phyloP scores from a whole-genome alignment of 35 echinoderm and acorn worm genomes.

The Apostichopus japonicus region DNA sequence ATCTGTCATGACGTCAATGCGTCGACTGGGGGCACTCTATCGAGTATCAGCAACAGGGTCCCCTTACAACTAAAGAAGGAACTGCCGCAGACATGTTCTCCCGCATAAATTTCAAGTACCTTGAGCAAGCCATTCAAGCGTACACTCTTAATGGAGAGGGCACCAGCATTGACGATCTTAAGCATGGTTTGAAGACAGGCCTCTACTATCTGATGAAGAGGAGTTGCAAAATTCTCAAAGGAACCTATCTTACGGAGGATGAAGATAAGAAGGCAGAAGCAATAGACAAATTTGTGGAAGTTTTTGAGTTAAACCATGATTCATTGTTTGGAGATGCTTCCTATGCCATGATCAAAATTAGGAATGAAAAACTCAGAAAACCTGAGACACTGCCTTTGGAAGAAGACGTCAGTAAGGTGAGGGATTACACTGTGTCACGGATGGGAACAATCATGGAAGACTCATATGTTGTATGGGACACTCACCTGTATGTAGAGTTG shows the following conservation, averaged over 20 bases:
- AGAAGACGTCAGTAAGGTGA: constrained; percentile 57
- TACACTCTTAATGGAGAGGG: constrained; percentile 37
- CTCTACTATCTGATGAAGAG: constrained; percentile 56
- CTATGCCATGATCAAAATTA: constrained; percentile 40
- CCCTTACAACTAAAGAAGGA: constrained; percentile 21
- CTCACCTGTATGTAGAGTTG: constrained; percentile 28
- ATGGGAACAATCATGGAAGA: constrained; percentile 12
- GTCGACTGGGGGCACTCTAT: constrained; percentile 45
- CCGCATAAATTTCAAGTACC: constrained; percentile 58
- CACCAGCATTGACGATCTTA: background rate
- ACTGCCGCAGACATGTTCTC: constrained; percentile 55
- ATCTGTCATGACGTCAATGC: constrained; percentile 61
- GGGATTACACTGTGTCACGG: constrained; percentile 42
- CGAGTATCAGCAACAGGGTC: background rate
- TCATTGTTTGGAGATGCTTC: constrained; percentile 54
- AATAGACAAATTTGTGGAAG: constrained; percentile 57
- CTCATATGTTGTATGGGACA: background rate
- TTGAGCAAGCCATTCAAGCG: constrained; percentile 59
- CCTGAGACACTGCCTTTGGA: constrained; percentile 41
- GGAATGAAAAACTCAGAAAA: constrained; percentile 46
- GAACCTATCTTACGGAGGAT: constrained; percentile 53
- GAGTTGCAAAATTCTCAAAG: constrained; percentile 53
- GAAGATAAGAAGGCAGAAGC: constrained; percentile 16
- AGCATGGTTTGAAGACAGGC: constrained; percentile 29
- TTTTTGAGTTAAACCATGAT: constrained; percentile 56